Evolutionary conservation across 2,888 invertebrate genomes (phyloP).

Genomic region (Ypsolopha scabrella): DNA sequence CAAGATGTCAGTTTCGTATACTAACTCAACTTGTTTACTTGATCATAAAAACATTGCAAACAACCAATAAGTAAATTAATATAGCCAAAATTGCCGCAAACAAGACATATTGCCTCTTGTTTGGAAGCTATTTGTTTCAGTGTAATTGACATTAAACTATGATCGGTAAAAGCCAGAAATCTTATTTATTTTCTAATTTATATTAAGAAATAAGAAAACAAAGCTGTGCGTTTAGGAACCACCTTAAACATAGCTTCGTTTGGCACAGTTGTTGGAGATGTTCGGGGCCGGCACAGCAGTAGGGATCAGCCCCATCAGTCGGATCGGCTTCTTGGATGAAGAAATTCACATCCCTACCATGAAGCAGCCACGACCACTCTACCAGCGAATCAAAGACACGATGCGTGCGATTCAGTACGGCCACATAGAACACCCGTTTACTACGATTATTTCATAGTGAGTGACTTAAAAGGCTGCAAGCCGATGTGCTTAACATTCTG

Average conservation of each 20-base stretch:
- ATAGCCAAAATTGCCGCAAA: no score
- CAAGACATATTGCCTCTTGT: no score
- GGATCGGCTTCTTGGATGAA: slow-evolving; percentile 82
- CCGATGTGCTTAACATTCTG: not conserved
- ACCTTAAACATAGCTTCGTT: not conserved
- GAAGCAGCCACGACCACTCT: slow-evolving; percentile 78
- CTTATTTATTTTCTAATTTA: no score
- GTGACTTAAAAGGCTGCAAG: not conserved
- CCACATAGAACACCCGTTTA: slow-evolving; percentile 85
- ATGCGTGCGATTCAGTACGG: slow-evolving; percentile 94
- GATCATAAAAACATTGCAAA: no score
- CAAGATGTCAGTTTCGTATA: no score
- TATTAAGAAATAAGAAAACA: no score
- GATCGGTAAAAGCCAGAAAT: no score
- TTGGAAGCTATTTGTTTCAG: no score
- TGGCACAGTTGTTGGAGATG: slow-evolving; percentile 87
- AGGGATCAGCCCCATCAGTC: slow-evolving; percentile 91
- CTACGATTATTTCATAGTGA: slow-evolving; percentile 62
- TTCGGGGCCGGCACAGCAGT: slow-evolving; percentile 99
- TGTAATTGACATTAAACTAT: no score
- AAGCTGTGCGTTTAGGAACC: no score
- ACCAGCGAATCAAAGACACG: slow-evolving; percentile 78
- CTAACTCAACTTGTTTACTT: no score
- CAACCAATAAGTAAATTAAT: no score
- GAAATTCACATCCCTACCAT: slow-evolving; percentile 79